Conservation (phyloP, 2,113 vertebrate species). For the Gadus macrocephalus region DNA sequence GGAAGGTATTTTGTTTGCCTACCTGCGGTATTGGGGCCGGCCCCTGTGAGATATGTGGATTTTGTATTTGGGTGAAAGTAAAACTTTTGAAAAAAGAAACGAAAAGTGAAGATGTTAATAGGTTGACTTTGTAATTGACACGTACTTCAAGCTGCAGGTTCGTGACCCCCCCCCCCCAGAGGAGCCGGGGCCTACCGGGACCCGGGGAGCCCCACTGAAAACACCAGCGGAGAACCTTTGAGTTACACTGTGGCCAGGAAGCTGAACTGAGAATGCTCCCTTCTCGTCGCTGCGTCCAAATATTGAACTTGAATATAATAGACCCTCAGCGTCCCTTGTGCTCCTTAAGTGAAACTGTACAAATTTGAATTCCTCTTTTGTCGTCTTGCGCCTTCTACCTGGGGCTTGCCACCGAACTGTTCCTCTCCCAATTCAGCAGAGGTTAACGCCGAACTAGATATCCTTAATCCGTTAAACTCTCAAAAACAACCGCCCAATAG, state of each 20-base stretch:
- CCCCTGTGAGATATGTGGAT: conserved; percentile 43
- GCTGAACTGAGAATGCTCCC: conserved; percentile 19
- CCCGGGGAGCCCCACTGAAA: conserved; percentile 34
- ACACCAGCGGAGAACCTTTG: conserved; percentile 30
- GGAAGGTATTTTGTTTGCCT: conserved; percentile 37
- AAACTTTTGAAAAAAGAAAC: conserved; percentile 41
- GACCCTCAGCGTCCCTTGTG: conserved; percentile 36
- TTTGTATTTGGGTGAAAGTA: conserved; percentile 30
- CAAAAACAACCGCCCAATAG: conserved; percentile 40
- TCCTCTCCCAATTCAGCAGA: conserved; percentile 38
- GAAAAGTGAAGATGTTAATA: conserved; percentile 61
- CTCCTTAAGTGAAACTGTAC: conserved; percentile 41
- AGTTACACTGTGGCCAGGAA: conserved; percentile 37
- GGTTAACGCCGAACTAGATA: conserved; percentile 61
- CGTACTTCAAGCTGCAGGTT: conserved; percentile 49
- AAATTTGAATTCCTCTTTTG: conserved; percentile 44
- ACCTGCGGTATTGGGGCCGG: conserved; percentile 36
- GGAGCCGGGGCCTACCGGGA: conserved; percentile 20
- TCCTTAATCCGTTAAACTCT: conserved; percentile 58
- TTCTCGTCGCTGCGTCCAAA: conserved; percentile 39
- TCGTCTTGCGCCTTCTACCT: conserved; percentile 43
- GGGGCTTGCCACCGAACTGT: conserved; percentile 42
- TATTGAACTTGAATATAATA: conserved; percentile 46
- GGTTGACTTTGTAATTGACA: conserved; percentile 66
- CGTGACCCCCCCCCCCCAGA: conserved; percentile 34